A percentile compares a stretch with the other conserved stretches of the same genome.
These are phyloP conservation scores for Noturus placidus DNA, from an alignment of 2,113 vertebrate genomes.

Conservation along the genomic window DNA sequence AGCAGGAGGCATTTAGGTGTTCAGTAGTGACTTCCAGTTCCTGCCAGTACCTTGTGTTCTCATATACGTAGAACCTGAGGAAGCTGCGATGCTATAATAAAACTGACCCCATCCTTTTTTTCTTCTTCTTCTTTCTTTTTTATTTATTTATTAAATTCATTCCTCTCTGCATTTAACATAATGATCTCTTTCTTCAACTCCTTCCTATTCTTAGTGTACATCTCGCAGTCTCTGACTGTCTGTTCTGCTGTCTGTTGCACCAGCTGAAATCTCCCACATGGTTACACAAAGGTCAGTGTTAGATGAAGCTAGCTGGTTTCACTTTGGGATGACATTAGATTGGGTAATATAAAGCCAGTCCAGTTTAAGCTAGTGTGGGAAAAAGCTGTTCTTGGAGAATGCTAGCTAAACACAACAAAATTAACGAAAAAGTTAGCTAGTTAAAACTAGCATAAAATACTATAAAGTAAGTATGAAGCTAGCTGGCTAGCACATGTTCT, in stretches of 20 bases:
- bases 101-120: neutral
- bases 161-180: neutral
- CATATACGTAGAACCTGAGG: neutral
- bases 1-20: constrained; percentile 22
- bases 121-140: neutral
- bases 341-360: neutral
- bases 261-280: neutral
- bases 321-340: neutral
- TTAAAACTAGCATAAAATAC: neutral
- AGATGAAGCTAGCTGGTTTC: neutral
- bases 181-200: neutral
- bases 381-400: neutral
- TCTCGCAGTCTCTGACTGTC: neutral
- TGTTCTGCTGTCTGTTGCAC: neutral
- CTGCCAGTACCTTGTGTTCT: neutral
- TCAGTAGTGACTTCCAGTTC: neutral
- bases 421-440: neutral
- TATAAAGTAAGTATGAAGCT: neutral
- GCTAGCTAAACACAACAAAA: neutral
- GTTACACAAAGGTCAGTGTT: neutral
- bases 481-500: neutral
- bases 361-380: neutral
- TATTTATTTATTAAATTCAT: neutral
- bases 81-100: neutral
- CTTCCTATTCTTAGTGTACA: neutral